Evolutionary conservation across 2,888 invertebrate genomes (phyloP).

Genomic region (Drosophila nr. fundita): DNA sequence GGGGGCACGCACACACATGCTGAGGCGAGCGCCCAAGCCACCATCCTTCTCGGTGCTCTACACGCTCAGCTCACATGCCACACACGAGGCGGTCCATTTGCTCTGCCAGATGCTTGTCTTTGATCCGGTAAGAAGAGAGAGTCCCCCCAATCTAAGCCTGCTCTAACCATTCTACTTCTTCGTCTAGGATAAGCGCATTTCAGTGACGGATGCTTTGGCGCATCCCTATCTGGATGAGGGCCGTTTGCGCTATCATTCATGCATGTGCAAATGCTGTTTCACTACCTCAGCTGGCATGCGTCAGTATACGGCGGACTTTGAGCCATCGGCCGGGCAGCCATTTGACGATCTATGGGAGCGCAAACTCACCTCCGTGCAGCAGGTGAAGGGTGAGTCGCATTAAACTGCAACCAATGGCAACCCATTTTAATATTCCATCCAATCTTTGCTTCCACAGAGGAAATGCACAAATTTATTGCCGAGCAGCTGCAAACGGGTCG

Average conservation of each 20-base stretch:
- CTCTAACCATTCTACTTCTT: conserved; percentile 40
- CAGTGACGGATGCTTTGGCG: conserved; percentile 96
- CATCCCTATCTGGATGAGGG: conserved; percentile 99
- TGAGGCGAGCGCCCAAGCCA: conserved; percentile 94
- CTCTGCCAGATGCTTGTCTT: conserved; percentile 99
- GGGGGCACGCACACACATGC: conserved; percentile 96
- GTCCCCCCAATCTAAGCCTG: neutral
- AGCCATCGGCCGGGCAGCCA: conserved; percentile 94
- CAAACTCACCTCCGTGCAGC: conserved; percentile 95
- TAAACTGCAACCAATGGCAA: neutral
- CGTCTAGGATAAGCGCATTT: conserved; percentile 94
- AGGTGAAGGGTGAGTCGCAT: conserved; percentile 93
- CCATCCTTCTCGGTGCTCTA: conserved; percentile 95
- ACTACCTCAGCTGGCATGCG: conserved; percentile 91
- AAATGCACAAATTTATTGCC: conserved; percentile 99
- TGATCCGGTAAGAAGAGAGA: conserved; percentile 92
- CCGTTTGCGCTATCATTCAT: conserved; percentile 98
- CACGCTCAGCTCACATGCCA: conserved; percentile 96
- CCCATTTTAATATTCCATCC: neutral
- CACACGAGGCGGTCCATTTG: conserved; percentile 98
- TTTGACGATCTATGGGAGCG: conserved; percentile 99
- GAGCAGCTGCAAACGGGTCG: conserved; percentile 97
- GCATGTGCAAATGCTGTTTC: conserved; percentile 99
- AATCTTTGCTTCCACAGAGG: conserved; percentile 88
- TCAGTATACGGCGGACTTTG: conserved; percentile 97